A percentile compares a stretch with the other conserved stretches of the same genome.
These are phyloP conservation scores for Steinernema carpocapsae DNA, from an alignment of 2,888 invertebrate species.

Conservation along the genomic window DNA sequence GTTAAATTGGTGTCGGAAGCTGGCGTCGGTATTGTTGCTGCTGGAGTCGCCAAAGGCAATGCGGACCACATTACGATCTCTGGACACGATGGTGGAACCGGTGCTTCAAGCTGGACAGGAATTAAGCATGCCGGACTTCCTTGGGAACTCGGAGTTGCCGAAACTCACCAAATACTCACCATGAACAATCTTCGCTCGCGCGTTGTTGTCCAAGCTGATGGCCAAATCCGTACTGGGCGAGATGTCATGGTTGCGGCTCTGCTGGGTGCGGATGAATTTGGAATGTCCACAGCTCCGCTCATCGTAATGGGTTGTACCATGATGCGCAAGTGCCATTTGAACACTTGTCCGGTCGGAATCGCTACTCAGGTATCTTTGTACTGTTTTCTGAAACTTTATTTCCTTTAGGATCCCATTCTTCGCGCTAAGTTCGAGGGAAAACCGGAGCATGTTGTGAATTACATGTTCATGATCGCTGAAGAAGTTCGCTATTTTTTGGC, in stretches of 20 bases:
- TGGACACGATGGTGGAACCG: conserved; percentile 98
- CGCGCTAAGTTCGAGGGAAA: conserved; percentile 95
- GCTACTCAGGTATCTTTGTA: conserved; percentile 82
- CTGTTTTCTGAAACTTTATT: not conserved
- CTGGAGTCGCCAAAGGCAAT: conserved; percentile 97
- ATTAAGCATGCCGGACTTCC: conserved; percentile 96
- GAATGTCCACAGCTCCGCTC: conserved; percentile 95
- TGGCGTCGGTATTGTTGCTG: conserved; percentile 97
- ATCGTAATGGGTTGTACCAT: conserved; percentile 98
- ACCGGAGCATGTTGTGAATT: conserved; percentile 96
- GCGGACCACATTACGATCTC: conserved; percentile 98
- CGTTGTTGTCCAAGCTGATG: conserved; percentile 93
- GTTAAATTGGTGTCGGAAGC: conserved; percentile 98
- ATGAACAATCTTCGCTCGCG: conserved; percentile 77
- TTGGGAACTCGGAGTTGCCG: conserved; percentile 97
- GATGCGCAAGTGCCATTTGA: conserved; percentile 99
- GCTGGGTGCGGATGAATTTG: conserved; percentile 96
- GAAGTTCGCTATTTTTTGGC: conserved; percentile 89
- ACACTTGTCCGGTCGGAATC: conserved; percentile 98
- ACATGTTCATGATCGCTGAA: conserved; percentile 94
- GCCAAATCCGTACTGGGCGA: conserved; percentile 90
- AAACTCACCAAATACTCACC: conserved; percentile 85
- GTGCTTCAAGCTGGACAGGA: conserved; percentile 89
- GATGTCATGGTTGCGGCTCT: conserved; percentile 94
- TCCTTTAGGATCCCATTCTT: conserved; percentile 80